These are phyloP conservation scores for Ginglymostoma cirratum DNA, from an alignment of 2,113 vertebrate species.

Conservation along the genomic window DNA sequence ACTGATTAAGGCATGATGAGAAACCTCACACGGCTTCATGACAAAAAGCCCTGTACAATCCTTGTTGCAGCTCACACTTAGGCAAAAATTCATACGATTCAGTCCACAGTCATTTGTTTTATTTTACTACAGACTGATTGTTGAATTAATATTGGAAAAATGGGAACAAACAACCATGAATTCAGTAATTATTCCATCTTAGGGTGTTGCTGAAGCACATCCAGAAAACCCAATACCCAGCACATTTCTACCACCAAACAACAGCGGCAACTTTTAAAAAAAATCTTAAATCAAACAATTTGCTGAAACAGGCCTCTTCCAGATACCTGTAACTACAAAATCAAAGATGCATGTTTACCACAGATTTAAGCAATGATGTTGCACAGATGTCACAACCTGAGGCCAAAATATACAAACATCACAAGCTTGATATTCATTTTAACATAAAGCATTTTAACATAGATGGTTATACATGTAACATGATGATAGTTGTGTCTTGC, in stretches of 20 bases:
- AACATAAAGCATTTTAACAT: background rate
- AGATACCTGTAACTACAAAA: background rate
- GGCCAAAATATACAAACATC: conserved; percentile 5
- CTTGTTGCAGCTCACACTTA: too few species aligned
- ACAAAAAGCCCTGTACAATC: too few species aligned
- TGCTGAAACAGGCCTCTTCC: background rate
- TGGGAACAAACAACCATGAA: background rate
- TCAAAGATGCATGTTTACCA: background rate
- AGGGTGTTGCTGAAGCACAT: background rate
- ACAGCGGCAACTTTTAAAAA: background rate
- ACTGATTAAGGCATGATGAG: too few species aligned
- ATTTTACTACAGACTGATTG: background rate
- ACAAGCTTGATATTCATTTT: background rate
- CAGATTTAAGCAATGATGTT: background rate
- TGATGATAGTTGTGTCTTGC: background rate
- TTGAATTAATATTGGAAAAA: background rate
- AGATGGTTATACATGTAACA: background rate
- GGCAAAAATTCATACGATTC: too few species aligned
- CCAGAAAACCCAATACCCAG: background rate
- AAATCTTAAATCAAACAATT: background rate
- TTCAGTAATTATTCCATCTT: background rate
- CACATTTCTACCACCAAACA: background rate
- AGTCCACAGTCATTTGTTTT: background rate
- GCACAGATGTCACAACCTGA: background rate
- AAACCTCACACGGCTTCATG: too few species aligned